These are phyloP conservation scores for Drosophila bocqueti DNA, from an alignment of 1,140 invertebrate species.

Conservation along the genomic window DNA sequence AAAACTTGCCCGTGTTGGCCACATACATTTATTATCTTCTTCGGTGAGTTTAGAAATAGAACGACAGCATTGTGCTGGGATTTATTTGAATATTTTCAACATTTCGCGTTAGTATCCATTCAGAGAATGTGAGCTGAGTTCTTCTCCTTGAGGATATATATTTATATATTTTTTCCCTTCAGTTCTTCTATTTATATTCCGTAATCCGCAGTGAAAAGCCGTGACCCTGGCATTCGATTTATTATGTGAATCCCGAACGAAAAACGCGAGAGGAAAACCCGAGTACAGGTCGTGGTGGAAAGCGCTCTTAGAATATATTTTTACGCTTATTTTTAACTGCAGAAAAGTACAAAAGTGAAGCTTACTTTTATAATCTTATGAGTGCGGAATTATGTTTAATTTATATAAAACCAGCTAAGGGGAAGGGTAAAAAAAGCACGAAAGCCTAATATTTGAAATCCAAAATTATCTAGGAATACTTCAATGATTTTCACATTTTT, in stretches of 20 bases:
- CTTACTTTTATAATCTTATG: background rate
- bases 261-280: background rate
- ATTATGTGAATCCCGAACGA: background rate
- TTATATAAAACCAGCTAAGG: background rate
- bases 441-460: background rate
- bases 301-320: background rate
- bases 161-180: background rate
- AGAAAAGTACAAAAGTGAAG: background rate
- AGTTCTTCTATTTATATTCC: conserved; percentile 23
- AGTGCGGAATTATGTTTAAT: background rate
- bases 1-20: background rate
- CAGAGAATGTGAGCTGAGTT: conserved; percentile 23
- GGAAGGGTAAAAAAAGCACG: background rate
- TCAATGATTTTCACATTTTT: background rate
- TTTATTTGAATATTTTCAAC: conserved; percentile 12
- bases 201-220: conserved; percentile 30
- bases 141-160: background rate
- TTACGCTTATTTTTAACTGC: background rate
- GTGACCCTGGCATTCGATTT: conserved; percentile 26
- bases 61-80: background rate
- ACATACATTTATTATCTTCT: background rate
- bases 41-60: background rate
- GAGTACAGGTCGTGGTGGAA: background rate
- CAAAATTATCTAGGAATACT: too few species aligned
- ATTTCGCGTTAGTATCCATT: conserved; percentile 25